These are phyloP conservation scores for Aradophagus sp. DNA, from an alignment of 1,140 invertebrate genomes.

Conservation along the genomic window DNA sequence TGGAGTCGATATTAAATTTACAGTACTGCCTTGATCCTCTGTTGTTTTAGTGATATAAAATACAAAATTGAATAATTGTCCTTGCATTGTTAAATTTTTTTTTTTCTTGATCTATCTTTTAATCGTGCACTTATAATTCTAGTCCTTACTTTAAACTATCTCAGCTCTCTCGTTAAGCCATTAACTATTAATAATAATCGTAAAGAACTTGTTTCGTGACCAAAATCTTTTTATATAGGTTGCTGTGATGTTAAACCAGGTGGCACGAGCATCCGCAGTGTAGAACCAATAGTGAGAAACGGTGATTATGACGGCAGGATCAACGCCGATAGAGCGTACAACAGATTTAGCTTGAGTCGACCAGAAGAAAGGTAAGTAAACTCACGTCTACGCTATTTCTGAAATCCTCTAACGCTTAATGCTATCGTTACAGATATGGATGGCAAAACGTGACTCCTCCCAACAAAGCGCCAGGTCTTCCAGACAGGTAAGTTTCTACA, in stretches of 20 bases:
- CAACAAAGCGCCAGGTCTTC: constrained; percentile 37
- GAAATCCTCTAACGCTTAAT: no score
- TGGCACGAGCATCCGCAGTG: constrained; percentile 32
- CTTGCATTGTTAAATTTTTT: no score
- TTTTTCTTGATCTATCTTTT: no score
- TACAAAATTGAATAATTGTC: no score
- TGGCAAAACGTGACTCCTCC: constrained; percentile 53
- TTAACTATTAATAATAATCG: no score
- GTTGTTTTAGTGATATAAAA: no score
- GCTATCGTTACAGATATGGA: constrained; percentile 54
- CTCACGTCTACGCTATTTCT: neutral
- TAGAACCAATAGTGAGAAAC: constrained; percentile 48
- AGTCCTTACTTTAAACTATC: no score
- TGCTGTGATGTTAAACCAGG: constrained; percentile 43
- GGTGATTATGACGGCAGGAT: constrained; percentile 46
- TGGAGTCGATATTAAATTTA: no score
- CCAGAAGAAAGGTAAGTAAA: constrained; percentile 29
- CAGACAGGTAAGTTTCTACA: constrained; percentile 29
- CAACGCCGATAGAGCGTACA: constrained; percentile 27
- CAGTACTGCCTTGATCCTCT: no score
- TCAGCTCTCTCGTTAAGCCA: no score
- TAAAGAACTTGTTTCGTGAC: no score
- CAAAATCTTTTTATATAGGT: constrained; percentile 23
- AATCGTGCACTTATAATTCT: no score
- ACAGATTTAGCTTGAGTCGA: constrained; percentile 22